Base-by-base conservation (phyloP, 2,888 invertebrate species). In the Molorchus minor region DNA sequence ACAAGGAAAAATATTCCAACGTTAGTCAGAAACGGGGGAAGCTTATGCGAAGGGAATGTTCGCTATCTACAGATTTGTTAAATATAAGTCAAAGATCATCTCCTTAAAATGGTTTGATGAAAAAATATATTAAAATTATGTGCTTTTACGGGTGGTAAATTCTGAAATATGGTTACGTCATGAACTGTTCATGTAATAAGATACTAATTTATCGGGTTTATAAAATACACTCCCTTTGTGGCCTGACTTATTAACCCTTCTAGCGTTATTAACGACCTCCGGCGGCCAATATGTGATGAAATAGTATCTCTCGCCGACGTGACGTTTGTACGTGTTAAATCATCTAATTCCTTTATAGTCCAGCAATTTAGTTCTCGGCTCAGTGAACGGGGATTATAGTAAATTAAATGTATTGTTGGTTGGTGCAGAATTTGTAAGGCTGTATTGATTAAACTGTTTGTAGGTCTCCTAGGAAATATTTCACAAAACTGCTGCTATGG, bases 361-460 rank as follows among this genome's bases (percentile, higher is more conserved):
- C 57, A 56, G 38, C 56, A 56, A 47, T 58, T 52, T 53, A 49
- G 52, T 56, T 58, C 52, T 53, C 58, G 58, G 56, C 36, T 58
- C 55, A 47, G 41, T 56, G 56, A 46, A 13, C 33, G 40, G 45
- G 61, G 45, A 51, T 57, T 61, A 57, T 54, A 57, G 57, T 54
- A 61, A 61, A 61, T 57, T 56, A 54, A 61, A 57, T 61, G 57
- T 51, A 55, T 61, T 57, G 56, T 60, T 47, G 44, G 44, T 25
- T 8, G 35, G 30, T 30, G 36, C 51, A 44, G 29, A 51, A 38
- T 44, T 49, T 49, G 19, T 56, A 44, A 51, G 17, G 45, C 43
- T 20, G 19, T 51, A 51, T 57, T 51, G 56, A 57, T 57, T 51
- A 51, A 43, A 57, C 41, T 56, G 49, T 56, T 51, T 57, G 45